A percentile compares a stretch with the other conserved stretches of the same genome.
phyloP scores from a whole-genome alignment of 2,888 invertebrate genomes.

The Callyntrura guangdongensis region DNA sequence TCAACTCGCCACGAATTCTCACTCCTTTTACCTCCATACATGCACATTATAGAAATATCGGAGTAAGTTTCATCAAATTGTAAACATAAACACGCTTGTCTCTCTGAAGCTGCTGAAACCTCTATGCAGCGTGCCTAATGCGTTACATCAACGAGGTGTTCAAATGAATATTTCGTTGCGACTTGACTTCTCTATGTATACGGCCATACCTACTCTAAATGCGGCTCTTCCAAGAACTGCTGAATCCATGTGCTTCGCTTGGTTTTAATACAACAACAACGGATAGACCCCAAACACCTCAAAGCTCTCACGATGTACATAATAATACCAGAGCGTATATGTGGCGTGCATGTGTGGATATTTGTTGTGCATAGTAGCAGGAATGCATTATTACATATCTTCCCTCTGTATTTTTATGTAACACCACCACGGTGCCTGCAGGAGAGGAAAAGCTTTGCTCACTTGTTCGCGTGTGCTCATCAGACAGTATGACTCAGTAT shows the following conservation, averaged over 20 bases:
- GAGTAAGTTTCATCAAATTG: neutral
- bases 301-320: neutral
- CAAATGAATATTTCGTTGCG: neutral
- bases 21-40: too few species aligned
- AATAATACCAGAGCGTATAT: neutral
- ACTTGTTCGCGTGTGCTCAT: conserved; percentile 55
- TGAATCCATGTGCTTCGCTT: conserved; percentile 2
- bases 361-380: neutral
- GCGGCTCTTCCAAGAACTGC: neutral
- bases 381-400: neutral
- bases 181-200: neutral
- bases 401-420: conserved; percentile 14
- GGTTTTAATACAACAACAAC: neutral
- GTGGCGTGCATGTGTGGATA: neutral
- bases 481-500: conserved; percentile 70
- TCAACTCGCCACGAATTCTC: too few species aligned
- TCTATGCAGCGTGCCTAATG: neutral
- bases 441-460: conserved; percentile 24
- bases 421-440: neutral
- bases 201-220: neutral
- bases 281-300: neutral
- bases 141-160: neutral
- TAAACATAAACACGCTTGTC: neutral
- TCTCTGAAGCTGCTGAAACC: too few species aligned
- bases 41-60: too few species aligned